Evolutionary conservation across 2,888 invertebrate species (phyloP).

Genomic region (Zaprionus bogoriensis): DNA sequence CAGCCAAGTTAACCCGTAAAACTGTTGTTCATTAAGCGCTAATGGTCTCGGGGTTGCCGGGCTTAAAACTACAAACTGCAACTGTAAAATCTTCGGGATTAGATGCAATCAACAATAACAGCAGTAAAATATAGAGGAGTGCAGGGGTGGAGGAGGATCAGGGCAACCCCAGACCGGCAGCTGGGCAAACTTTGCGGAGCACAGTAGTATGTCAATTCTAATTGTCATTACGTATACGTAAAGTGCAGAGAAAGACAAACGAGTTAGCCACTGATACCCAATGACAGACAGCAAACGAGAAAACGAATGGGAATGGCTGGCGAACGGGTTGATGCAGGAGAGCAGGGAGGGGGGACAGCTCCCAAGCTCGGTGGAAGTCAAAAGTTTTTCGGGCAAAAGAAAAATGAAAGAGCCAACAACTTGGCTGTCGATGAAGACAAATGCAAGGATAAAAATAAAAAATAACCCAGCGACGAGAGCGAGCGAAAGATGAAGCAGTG

Average conservation of each 20-base stretch:
- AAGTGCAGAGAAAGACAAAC: slow-evolving; percentile 75
- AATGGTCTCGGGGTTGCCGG: slow-evolving; percentile 24
- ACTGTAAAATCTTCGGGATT: slow-evolving; percentile 75
- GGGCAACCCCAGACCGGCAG: slow-evolving; percentile 32
- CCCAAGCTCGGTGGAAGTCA: slow-evolving; percentile 50
- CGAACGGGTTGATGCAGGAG: neutral
- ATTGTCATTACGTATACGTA: slow-evolving; percentile 78
- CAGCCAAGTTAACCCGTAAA: slow-evolving; percentile 23
- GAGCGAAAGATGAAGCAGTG: neutral
- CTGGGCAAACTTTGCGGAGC: slow-evolving; percentile 56
- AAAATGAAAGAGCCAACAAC: slow-evolving; percentile 76
- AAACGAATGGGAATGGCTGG: slow-evolving; percentile 41
- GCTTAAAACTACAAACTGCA: slow-evolving; percentile 11
- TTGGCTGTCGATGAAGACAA: slow-evolving; percentile 77
- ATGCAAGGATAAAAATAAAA: slow-evolving; percentile 53
- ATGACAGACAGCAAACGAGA: slow-evolving; percentile 60
- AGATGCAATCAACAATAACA: slow-evolving; percentile 78
- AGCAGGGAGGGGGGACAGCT: neutral
- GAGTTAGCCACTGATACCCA: slow-evolving; percentile 76
- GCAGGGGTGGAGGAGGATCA: neutral
- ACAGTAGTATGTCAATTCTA: slow-evolving; percentile 72
- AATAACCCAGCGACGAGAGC: slow-evolving; percentile 2
- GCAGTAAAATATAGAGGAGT: slow-evolving; percentile 18
- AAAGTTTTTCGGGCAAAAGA: slow-evolving; percentile 72
- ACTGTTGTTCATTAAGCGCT: slow-evolving; percentile 64